These are phyloP conservation scores for Ginglymostoma cirratum DNA, from an alignment of 2,113 vertebrate species.

Conservation along the genomic window DNA sequence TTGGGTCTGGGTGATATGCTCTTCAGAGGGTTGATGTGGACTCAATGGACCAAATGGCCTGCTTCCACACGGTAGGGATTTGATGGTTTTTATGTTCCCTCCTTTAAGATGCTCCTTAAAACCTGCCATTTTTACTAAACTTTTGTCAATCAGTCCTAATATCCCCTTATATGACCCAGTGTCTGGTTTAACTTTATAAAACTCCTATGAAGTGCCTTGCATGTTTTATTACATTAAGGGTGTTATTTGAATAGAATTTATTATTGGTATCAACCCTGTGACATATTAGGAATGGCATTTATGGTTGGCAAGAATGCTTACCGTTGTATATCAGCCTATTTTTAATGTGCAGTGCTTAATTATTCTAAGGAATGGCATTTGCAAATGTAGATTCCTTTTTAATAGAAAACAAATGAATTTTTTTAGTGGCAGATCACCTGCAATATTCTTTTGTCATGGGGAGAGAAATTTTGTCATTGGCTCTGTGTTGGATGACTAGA, in stretches of 20 bases:
- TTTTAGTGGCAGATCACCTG: neutral
- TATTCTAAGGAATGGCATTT: neutral
- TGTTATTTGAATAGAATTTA: neutral
- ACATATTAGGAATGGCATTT: neutral
- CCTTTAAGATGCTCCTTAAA: no score
- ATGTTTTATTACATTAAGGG: neutral
- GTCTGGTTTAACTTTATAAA: neutral
- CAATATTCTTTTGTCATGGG: neutral
- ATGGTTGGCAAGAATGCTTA: neutral
- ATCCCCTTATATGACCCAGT: neutral
- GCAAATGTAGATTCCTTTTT: neutral
- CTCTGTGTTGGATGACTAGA: neutral
- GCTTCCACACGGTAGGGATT: no score
- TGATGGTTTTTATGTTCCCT: no score
- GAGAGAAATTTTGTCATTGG: neutral
- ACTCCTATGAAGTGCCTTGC: neutral
- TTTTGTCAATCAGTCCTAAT: no score
- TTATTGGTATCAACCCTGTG: neutral
- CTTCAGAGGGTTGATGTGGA: no score
- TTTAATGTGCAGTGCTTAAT: neutral
- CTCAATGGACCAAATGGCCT: no score
- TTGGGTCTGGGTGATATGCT: no score
- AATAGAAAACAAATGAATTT: neutral
- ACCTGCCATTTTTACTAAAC: no score
- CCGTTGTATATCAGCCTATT: neutral